phyloP scores from a whole-genome alignment of 2,113 vertebrate species.

The Rhinolophus sinicus region DNA sequence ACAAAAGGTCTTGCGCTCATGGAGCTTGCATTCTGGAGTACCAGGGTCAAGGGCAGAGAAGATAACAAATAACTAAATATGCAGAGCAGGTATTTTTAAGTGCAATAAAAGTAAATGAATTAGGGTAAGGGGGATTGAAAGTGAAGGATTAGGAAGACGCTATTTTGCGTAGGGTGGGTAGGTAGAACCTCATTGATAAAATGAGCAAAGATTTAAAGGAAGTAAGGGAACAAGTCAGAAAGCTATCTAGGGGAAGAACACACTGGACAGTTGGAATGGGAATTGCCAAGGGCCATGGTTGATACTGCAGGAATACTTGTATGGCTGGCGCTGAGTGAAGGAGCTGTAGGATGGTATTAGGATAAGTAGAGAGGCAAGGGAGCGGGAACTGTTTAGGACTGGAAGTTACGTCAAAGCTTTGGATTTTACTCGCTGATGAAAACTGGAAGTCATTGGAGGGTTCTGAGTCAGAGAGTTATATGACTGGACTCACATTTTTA shows the following conservation, averaged over 20 bases:
- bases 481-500: background rate
- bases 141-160: background rate
- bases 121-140: background rate
- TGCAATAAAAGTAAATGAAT: constrained; percentile 16
- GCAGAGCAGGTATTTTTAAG: background rate
- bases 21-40: background rate
- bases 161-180: background rate
- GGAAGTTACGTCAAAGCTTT: background rate
- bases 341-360: background rate
- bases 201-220: background rate
- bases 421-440: constrained; percentile 3
- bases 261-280: background rate
- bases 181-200: background rate
- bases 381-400: background rate
- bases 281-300: background rate
- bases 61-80: background rate
- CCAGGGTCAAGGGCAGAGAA: background rate
- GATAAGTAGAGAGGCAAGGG: background rate
- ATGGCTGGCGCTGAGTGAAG: background rate
- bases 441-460: background rate
- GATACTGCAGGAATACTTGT: background rate
- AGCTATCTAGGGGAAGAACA: background rate
- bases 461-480: background rate
- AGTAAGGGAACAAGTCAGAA: background rate
- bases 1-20: constrained; percentile 4